A percentile compares a stretch with the other conserved stretches of the same genome.
phyloP scores from a whole-genome alignment of 2,888 invertebrate species.

The Melikaiella ostensackeni region DNA sequence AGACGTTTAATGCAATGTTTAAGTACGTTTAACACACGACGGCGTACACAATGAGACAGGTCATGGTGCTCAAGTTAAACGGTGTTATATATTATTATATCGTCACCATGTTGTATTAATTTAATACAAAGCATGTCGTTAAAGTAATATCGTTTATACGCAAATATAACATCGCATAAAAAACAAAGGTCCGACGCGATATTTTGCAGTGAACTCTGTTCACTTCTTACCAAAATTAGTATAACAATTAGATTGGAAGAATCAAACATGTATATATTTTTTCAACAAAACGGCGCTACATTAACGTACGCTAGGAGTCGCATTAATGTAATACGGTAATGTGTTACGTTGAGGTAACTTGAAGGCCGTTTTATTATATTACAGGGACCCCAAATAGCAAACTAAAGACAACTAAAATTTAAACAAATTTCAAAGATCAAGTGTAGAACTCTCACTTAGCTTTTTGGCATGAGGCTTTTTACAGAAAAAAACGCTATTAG shows the following conservation, averaged over 20 bases:
- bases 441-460: background rate
- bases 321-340: constrained; percentile 21
- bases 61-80: background rate
- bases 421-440: background rate
- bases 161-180: constrained; percentile 3
- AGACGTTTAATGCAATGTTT: background rate
- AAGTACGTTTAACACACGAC: constrained; percentile 4
- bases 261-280: background rate
- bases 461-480: background rate
- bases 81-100: background rate
- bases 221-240: background rate
- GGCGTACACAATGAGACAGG: background rate
- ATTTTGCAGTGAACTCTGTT: constrained; percentile 1
- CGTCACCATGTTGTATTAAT: background rate
- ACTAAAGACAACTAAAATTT: background rate
- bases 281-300: constrained; percentile 12
- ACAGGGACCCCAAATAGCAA: constrained; percentile 16
- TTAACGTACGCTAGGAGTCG: background rate
- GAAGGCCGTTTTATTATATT: constrained; percentile 16
- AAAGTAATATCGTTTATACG: background rate
- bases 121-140: background rate
- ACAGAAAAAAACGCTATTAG: background rate
- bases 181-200: background rate
- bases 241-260: background rate
- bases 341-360: constrained; percentile 33